Evolutionary conservation across 2,113 vertebrate genomes (phyloP).

Genomic region (Coracopsis vasa): DNA sequence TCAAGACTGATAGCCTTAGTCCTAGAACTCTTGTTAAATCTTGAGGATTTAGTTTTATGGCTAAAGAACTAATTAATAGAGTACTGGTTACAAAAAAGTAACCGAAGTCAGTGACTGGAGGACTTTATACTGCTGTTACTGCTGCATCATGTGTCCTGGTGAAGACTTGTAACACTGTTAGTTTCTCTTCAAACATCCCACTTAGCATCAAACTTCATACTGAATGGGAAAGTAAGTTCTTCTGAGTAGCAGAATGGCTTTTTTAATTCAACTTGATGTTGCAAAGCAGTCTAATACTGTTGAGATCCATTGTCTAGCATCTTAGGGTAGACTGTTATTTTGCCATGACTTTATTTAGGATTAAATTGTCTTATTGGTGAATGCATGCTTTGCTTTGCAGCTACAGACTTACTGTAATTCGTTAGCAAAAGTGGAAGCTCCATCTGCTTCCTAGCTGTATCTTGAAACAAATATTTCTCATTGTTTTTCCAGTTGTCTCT

Average conservation of each 20-base stretch:
- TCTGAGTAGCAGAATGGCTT: background rate
- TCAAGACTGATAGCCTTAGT: background rate
- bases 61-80: background rate
- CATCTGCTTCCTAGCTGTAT: background rate
- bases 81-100: background rate
- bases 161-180: background rate
- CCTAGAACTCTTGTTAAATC: background rate
- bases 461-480: background rate
- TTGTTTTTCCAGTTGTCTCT: background rate
- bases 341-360: background rate
- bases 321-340: background rate
- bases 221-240: background rate
- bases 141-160: background rate
- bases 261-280: background rate
- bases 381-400: background rate
- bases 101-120: background rate
- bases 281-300: background rate
- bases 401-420: background rate
- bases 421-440: background rate
- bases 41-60: slow-evolving; percentile 15
- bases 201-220: background rate
- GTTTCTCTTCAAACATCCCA: background rate
- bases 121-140: background rate
- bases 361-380: background rate
- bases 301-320: background rate